Percentiles rank a stretch among this genome's conserved stretches.
Conservation (phyloP, 2,113 vertebrate genomes). For the Gorilla gorilla region DNA sequence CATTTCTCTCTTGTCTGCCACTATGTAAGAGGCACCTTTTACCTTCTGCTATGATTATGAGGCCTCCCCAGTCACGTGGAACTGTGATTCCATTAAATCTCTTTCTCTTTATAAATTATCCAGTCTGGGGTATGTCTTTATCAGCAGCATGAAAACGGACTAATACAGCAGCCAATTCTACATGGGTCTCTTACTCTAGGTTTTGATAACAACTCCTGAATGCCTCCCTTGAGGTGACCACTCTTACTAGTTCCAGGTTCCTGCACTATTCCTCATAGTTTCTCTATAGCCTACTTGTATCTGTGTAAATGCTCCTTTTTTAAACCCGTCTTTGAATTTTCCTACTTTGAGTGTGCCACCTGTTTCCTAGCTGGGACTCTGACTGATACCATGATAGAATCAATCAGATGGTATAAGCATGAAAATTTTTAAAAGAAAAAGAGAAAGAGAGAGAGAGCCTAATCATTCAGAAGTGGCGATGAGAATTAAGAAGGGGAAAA, state of each 20-base stretch:
- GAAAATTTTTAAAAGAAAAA: not conserved
- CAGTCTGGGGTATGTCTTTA: no score
- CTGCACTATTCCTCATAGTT: not conserved
- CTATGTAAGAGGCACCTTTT: no score
- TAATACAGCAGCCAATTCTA: no score
- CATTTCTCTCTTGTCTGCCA: no score
- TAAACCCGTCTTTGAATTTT: conserved; percentile 29
- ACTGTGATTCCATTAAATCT: no score
- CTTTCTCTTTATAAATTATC: no score
- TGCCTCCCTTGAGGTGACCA: not conserved
- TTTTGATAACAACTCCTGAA: not conserved
- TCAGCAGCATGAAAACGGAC: no score
- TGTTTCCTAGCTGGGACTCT: conserved; percentile 32
- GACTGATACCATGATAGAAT: conserved; percentile 16
- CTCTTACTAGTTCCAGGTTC: not conserved
- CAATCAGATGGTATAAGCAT: not conserved
- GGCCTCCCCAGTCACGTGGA: no score
- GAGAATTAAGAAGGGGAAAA: not conserved
- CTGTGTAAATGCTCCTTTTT: conserved; percentile 51
- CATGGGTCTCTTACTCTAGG: not conserved
- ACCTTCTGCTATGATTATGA: no score
- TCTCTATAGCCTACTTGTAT: not conserved
- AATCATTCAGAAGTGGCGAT: not conserved
- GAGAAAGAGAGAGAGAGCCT: not conserved
- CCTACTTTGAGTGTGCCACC: conserved; percentile 22